These are phyloP conservation scores for Gerris buenoi DNA, from an alignment of 1,140 invertebrate genomes.

Conservation along the genomic window DNA sequence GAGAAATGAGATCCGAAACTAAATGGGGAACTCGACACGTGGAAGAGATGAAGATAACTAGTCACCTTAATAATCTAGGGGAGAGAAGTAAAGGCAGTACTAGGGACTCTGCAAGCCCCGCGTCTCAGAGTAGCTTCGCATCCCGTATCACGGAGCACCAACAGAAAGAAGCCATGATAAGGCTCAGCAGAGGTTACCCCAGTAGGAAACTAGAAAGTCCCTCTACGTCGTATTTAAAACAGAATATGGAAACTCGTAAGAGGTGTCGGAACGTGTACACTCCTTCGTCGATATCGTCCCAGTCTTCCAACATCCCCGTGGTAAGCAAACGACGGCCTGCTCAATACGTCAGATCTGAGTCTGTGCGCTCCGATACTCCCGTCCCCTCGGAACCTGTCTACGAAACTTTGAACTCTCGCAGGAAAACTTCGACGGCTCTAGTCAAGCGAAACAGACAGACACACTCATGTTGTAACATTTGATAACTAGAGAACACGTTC, in stretches of 20 bases:
- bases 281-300: not conserved
- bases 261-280: not conserved
- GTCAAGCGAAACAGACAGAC: not conserved
- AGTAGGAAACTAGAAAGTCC: not conserved
- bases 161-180: not conserved
- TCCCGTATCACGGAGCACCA: not conserved
- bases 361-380: not conserved
- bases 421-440: not conserved
- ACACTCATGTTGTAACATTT: not conserved
- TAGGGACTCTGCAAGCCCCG: not conserved
- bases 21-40: not conserved
- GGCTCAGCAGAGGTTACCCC: not conserved
- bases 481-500: too few relatives aligned
- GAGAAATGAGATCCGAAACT: slow-evolving; percentile 3
- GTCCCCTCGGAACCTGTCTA: not conserved
- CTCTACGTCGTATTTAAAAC: not conserved
- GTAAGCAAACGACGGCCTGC: not conserved
- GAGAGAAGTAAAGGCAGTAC: not conserved
- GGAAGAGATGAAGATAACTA: not conserved
- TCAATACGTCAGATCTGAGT: not conserved
- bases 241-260: not conserved
- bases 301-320: not conserved
- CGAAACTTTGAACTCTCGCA: not conserved
- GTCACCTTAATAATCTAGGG: too few relatives aligned
- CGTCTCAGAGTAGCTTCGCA: not conserved